Conservation (phyloP, 2,797 vertebrate species). For the Chaetophractus vellerosus region DNA sequence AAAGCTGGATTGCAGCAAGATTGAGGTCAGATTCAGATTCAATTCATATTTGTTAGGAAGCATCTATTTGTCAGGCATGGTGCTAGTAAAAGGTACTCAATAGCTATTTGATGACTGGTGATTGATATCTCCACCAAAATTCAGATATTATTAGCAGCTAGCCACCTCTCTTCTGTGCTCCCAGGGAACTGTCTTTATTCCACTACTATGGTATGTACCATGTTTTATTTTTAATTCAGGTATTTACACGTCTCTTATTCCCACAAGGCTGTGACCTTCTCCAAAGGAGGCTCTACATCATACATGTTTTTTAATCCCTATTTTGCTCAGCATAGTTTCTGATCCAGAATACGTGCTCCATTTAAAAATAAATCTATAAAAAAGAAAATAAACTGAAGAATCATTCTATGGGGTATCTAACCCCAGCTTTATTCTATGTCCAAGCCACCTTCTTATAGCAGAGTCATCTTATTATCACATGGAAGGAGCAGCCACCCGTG, state of each 20-base stretch:
- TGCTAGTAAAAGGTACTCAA: background rate
- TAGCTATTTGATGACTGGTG: background rate
- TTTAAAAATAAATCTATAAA: background rate
- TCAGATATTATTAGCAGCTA: no score
- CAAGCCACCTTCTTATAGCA: slow-evolving; percentile 70
- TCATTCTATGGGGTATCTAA: no score
- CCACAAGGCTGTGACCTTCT: background rate
- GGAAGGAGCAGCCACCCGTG: slow-evolving; percentile 55
- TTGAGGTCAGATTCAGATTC: no score
- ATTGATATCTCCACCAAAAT: background rate
- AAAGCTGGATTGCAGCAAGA: background rate
- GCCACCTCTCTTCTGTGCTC: fast-evolving
- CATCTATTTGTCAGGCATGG: fast-evolving
- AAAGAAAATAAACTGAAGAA: background rate
- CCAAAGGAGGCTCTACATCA: background rate
- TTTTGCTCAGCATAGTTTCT: background rate
- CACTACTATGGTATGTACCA: fast-evolving
- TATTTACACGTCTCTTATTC: background rate
- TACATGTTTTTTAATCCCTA: background rate
- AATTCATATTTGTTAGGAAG: background rate
- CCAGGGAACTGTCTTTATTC: background rate
- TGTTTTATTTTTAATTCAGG: background rate
- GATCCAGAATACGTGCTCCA: background rate
- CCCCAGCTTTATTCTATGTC: slow-evolving; percentile 44
- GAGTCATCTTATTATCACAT: slow-evolving; percentile 57